Conservation (phyloP, 2,888 invertebrate species). For the Sarcophaga caerulescens region DNA sequence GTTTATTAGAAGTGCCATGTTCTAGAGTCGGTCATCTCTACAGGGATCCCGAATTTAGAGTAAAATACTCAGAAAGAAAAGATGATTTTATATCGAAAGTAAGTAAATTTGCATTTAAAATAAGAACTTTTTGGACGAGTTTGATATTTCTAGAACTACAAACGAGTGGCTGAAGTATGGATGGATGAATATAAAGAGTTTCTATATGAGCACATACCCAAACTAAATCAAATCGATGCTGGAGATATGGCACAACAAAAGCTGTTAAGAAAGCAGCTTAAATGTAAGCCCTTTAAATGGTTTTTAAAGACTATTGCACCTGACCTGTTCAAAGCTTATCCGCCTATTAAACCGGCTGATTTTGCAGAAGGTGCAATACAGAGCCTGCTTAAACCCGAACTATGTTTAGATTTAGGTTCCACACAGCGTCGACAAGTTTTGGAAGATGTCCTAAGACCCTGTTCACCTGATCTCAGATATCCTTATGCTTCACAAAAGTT, state of each 20-base stretch:
- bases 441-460: slow-evolving; percentile 73
- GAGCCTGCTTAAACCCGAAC: slow-evolving; percentile 83
- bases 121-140: too few species aligned
- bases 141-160: slow-evolving; percentile 86
- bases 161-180: slow-evolving; percentile 97
- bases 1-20: slow-evolving; percentile 95
- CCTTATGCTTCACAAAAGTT: slow-evolving; percentile 76
- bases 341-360: slow-evolving; percentile 91
- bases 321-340: slow-evolving; percentile 93
- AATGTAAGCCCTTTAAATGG: slow-evolving; percentile 97
- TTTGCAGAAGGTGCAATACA: slow-evolving; percentile 90
- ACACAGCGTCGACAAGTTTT: slow-evolving; percentile 73
- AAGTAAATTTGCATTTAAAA: neutral
- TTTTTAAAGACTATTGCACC: slow-evolving; percentile 95
- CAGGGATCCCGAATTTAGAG: slow-evolving; percentile 91
- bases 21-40: slow-evolving; percentile 95
- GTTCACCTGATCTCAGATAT: slow-evolving; percentile 73
- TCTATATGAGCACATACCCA: slow-evolving; percentile 89
- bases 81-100: slow-evolving; percentile 88
- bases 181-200: slow-evolving; percentile 98
- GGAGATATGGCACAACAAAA: slow-evolving; percentile 91
- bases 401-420: slow-evolving; percentile 87
- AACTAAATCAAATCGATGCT: slow-evolving; percentile 87
- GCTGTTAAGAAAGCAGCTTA: slow-evolving; percentile 86
- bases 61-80: slow-evolving; percentile 93